Base-by-base conservation (phyloP, 2,888 invertebrate genomes). In the Pyralis farinalis region DNA sequence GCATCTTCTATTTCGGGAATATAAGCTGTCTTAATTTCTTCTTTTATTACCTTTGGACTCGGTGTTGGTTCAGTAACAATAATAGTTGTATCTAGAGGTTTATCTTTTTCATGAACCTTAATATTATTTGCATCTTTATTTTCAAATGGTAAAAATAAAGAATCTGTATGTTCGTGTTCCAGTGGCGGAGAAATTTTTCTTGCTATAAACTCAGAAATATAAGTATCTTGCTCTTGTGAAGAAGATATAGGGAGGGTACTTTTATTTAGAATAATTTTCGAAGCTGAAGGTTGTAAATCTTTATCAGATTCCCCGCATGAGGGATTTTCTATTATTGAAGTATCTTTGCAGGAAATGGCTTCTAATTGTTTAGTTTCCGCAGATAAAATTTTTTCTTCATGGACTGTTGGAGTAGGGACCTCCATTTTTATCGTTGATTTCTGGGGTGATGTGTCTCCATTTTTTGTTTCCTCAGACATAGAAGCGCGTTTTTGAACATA, bases 1-100 rank as follows among this genome's bases (percentile, higher is more conserved):
- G 16, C 31, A 22, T 43, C 33, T 10, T 30, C 43, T 28, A 35
- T 44, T 34, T 28, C 45, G n/a, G 49, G 43, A 25, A 20, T 20
- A 22, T 9, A 25, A 20, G 28, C 34, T 16, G 11, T 43, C 7
- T 31, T 34, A 9, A 27, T 36, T 9, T 32, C 30, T 7, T 33
- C 12, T 10, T 32, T 35, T 21, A 22, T 2, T 9, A 25, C 25
- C 8, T 11, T 11, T 30, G 33, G 10, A 31, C 30, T 34, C 1
- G 7, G 21, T 21, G 8, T 10, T 10, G 22, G 4, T 21, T 3
- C 8, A 8, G 10, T 32, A 1, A 12, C 8, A 31, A 20, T 7
- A 21, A 6, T 7, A 32, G 25, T 22, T n/a, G 12, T 3, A 35
- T 5, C 6, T n/a, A 7, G 6, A 7, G 21, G 6, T 25, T 38